Base-by-base conservation (phyloP, 2,797 vertebrate genomes). In the Cossypha niveicapilla region DNA sequence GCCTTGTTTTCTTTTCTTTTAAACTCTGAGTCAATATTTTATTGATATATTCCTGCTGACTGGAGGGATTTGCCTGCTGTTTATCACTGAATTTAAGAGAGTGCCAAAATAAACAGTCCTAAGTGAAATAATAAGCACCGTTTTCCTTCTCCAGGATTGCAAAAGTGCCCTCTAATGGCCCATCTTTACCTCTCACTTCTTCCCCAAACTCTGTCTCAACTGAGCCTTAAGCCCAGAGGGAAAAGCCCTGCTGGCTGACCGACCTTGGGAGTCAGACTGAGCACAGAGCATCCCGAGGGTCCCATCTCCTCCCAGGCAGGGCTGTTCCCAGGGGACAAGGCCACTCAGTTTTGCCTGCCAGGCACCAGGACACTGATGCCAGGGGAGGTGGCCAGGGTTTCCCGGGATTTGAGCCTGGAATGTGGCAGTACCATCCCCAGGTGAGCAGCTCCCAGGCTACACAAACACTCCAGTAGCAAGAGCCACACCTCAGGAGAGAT, bases 151-250 rank as follows among this genome's bases (percentile, higher is more conserved):
- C 90, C 84, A 18, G 93, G 96, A 94, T 97, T 96, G 93, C 94
- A 92, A 92, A 97, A 96, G 95, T 97, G 96, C 95, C 96, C 96
- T 97, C 97, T 97, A 97, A 97, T 53, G 96, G 96, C 68, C 50
- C 94, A 35, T 76, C 72, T 71, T 79, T 75, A 73, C 88, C 70
- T 87, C 77, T 93, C 24, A 1, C 84, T 74, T 61, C 44, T 76
- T 15, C 51, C 63, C 54, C 87, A 65, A 48, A 44, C 44, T 70
- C 24, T 22, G 23, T 56, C 65, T 48, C 42, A 54, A 14, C 32
- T 0, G 8, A 70, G 65, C 17, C 39, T 57, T 74, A 53, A 86
- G 44, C 23, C 19, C 65, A 41, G 71, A 50, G 42, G 63, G 37
- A 25, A 15, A 50, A 39, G 4, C 37, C 15, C 30, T 8, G 19